phyloP scores from a whole-genome alignment of 2,888 invertebrate species.

The Nephrotoma appendiculata region DNA sequence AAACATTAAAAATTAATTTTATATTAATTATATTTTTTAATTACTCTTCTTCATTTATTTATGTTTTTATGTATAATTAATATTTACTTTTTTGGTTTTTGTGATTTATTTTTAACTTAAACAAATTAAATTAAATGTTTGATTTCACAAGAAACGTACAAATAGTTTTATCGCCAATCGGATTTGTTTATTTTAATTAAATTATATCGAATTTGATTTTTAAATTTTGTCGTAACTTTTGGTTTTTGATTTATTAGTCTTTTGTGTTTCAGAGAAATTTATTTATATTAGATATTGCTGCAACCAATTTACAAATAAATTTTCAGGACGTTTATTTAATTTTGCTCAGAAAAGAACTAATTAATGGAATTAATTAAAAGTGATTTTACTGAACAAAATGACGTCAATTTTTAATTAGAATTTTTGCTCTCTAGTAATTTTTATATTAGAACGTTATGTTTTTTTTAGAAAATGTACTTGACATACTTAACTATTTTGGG shows the following conservation, averaged over 20 bases:
- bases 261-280: background rate
- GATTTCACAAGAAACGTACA: background rate
- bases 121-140: background rate
- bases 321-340: no score
- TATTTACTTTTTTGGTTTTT: background rate
- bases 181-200: background rate
- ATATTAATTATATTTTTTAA: background rate
- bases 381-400: background rate
- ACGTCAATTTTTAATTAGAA: background rate
- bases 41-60: background rate
- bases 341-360: background rate
- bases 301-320: background rate
- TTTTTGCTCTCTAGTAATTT: background rate
- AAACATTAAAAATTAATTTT: background rate
- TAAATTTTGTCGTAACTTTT: background rate
- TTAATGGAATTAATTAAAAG: background rate
- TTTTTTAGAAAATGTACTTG: background rate
- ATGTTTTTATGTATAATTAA: background rate
- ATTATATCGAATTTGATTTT: background rate
- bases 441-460: background rate
- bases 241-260: background rate
- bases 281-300: background rate
- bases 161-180: background rate
- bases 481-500: background rate
- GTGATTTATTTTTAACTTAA: background rate